These are phyloP conservation scores for Oreochromis aureus DNA, from an alignment of 2,113 vertebrate species.

Conservation along the genomic window DNA sequence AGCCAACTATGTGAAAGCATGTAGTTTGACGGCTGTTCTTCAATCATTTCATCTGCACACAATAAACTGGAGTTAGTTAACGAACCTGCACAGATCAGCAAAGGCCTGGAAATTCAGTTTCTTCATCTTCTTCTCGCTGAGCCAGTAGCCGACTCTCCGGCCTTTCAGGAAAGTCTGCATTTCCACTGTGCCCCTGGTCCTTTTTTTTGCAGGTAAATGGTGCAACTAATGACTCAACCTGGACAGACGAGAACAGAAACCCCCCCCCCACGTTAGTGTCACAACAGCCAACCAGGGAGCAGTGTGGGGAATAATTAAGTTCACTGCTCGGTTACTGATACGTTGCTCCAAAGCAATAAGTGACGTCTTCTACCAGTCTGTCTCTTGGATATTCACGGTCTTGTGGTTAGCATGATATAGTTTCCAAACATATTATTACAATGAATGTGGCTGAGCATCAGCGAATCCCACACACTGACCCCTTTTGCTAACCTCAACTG, in stretches of 20 bases:
- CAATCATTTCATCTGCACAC: not conserved
- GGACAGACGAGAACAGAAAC: slow-evolving; percentile 25
- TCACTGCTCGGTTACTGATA: not conserved
- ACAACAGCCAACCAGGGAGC: not conserved
- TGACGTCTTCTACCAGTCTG: not conserved
- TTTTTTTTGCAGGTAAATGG: not conserved
- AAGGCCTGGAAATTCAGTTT: slow-evolving; percentile 97
- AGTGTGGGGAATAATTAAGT: not conserved
- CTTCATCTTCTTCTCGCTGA: slow-evolving; percentile 98
- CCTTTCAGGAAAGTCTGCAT: slow-evolving; percentile 97
- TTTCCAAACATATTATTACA: not conserved
- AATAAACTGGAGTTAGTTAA: not conserved
- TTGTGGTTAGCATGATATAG: not conserved
- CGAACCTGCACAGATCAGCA: slow-evolving; percentile 92
- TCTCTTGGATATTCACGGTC: not conserved
- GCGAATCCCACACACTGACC: not conserved
- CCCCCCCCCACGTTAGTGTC: not conserved
- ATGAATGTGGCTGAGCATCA: slow-evolving; percentile 19
- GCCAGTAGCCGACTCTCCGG: slow-evolving; percentile 93
- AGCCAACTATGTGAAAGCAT: not conserved
- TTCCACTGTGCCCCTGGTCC: slow-evolving; percentile 35
- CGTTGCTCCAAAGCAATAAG: not conserved
- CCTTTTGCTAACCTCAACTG: slow-evolving; percentile 34
- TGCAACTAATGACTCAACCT: slow-evolving; percentile 49
- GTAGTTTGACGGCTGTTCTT: not conserved